These are phyloP conservation scores for Muscidifurax raptorellus DNA, from an alignment of 1,140 invertebrate species.

Conservation along the genomic window DNA sequence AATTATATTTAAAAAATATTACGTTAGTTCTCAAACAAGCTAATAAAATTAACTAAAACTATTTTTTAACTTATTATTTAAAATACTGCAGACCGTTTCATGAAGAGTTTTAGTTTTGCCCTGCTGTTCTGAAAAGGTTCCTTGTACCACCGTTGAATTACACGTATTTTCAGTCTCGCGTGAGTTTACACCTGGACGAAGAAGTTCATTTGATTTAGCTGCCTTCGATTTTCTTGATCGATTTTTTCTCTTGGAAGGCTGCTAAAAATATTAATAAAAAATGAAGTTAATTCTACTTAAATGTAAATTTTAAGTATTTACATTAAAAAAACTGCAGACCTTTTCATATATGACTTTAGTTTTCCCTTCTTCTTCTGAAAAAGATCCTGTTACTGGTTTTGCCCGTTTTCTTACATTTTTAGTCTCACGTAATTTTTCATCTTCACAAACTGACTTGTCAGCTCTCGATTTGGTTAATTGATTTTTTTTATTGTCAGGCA, in stretches of 20 bases:
- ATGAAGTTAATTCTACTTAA: not conserved
- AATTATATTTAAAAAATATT: slow-evolving; percentile 35
- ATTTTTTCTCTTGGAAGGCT: slow-evolving; percentile 74
- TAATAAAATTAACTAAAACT: not conserved
- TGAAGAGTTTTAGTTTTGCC: slow-evolving; percentile 84
- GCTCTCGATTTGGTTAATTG: too few species aligned
- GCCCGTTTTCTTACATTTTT: too few species aligned
- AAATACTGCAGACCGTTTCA: slow-evolving; percentile 89
- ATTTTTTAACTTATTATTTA: slow-evolving; percentile 78
- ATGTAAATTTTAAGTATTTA: too few species aligned
- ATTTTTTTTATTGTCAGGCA: too few species aligned
- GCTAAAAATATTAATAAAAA: slow-evolving; percentile 55
- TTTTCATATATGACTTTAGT: too few species aligned
- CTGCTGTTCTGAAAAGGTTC: slow-evolving; percentile 78
- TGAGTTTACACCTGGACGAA: slow-evolving; percentile 85
- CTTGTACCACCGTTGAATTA: slow-evolving; percentile 82
- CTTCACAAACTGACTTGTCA: too few species aligned
- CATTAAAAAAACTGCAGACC: too few species aligned
- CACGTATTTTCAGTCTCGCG: slow-evolving; percentile 93
- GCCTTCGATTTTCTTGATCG: slow-evolving; percentile 72
- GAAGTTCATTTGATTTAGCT: slow-evolving; percentile 77
- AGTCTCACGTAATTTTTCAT: too few species aligned
- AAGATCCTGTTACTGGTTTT: too few species aligned
- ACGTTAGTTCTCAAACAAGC: not conserved
- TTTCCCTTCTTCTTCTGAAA: slow-evolving; percentile 64